Conservation (phyloP, 2,888 invertebrate genomes). For the Dryadula phaetusa region DNA sequence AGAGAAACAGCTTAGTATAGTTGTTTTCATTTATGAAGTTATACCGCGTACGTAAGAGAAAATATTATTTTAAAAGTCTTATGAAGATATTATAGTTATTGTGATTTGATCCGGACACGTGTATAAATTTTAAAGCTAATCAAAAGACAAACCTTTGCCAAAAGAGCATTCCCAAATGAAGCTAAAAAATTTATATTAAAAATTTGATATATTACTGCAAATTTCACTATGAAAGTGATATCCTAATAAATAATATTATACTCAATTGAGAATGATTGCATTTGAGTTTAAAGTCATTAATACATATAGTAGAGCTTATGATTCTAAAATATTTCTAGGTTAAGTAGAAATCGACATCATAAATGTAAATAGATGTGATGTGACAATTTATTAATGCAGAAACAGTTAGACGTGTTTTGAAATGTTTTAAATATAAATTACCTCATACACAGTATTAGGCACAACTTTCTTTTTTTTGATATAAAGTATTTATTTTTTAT, state of each 20-base stretch:
- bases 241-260: constrained; percentile 8
- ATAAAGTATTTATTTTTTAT: constrained; percentile 8
- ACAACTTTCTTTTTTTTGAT: constrained; percentile 12
- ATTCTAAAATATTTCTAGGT: not conserved
- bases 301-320: not conserved
- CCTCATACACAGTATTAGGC: not conserved
- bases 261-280: not conserved
- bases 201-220: not conserved
- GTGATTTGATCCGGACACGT: not conserved
- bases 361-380: not conserved
- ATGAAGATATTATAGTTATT: not conserved
- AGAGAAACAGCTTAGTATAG: no score
- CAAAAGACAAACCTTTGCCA: not conserved
- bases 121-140: not conserved
- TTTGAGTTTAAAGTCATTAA: not conserved
- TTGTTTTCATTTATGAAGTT: no score
- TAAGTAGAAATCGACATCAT: constrained; percentile 6
- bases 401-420: constrained; percentile 8
- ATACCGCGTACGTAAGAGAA: no score
- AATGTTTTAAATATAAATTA: constrained; percentile 20
- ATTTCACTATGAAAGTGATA: constrained; percentile 8
- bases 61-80: not conserved
- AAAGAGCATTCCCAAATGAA: no score
- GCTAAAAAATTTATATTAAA: not conserved
- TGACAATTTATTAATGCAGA: constrained; percentile 11